Percentiles rank a stretch among this genome's conserved stretches.
These are phyloP conservation scores for Cylloceria caligata DNA, from an alignment of 2,888 invertebrate genomes.

Conservation along the genomic window DNA sequence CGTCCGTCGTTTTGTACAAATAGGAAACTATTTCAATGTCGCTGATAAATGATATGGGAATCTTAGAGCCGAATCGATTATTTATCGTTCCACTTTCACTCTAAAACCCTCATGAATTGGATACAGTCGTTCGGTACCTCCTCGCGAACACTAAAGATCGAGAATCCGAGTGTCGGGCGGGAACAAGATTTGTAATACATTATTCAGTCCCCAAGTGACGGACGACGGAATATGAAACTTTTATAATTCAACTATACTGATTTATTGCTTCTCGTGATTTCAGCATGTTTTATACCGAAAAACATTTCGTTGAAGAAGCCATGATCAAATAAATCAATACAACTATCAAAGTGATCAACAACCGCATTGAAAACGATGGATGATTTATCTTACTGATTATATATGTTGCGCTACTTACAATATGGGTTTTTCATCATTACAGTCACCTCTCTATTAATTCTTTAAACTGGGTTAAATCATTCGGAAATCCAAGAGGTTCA, in stretches of 20 bases:
- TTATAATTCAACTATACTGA: conserved; percentile 46
- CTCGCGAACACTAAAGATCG: conserved; percentile 39
- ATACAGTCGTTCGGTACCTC: conserved; percentile 46
- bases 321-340: neutral
- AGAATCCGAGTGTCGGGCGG: conserved; percentile 37
- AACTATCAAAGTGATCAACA: neutral
- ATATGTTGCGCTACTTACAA: neutral
- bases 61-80: conserved; percentile 66
- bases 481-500: too few relatives aligned
- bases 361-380: conserved; percentile 2
- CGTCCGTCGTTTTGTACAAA: conserved; percentile 29
- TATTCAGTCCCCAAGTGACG: conserved; percentile 32
- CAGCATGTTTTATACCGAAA: neutral
- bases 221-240: conserved; percentile 36
- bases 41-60: conserved; percentile 41
- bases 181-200: conserved; percentile 42
- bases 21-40: conserved; percentile 32
- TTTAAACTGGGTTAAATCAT: too few relatives aligned
- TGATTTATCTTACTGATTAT: neutral
- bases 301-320: neutral
- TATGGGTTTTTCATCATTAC: neutral
- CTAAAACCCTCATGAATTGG: conserved; percentile 60
- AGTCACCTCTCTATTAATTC: too few relatives aligned
- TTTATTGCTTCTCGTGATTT: conserved; percentile 38
- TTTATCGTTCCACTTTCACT: conserved; percentile 68